Evolutionary conservation across 2,888 invertebrate genomes (phyloP), one percentile per base, ranked within the genome.

Genomic region (Caenorhabditis sp.): DNA sequence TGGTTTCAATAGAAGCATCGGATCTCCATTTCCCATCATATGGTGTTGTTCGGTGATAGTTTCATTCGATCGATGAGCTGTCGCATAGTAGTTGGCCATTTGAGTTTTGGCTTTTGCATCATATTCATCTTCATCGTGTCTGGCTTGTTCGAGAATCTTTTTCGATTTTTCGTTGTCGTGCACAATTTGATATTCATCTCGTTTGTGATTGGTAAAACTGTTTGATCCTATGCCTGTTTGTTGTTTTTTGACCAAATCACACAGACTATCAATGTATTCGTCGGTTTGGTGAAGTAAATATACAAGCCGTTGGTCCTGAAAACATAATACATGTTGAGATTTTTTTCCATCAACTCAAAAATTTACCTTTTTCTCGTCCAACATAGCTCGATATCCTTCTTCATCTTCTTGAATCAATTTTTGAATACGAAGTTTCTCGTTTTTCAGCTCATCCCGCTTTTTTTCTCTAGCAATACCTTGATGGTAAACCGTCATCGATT

Each of bases 331-430:
- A 27, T 26, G 7, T 50, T 26, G 1, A n/a, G 25, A 56, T 26
- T 8, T 26, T 20, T 2, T 8, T 53, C 21, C 4, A 8, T 50
- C 7, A n/a, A 50, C 23, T 21, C 8, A 20, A 36, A 21, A 27
- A n/a, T 7, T 20, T 17, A 63, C 63, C 91, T 99, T 99, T 92
- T 99, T 97, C 89, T 99, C 96, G 92, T 99, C 99, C 87, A 99
- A 97, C 63, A 99, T 92, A 89, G 97, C 97, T 80, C 97, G 92
- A 90, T 99, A 99, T 71, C 99, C 99, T 89, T 97, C 97, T 90
- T 99, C 99, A 90, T 99, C 99, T 89, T 99, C 97, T 49, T 96
- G 80, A 97, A 99, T 99, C 82, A 99, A 91, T 84, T 96, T 93
- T 78, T 95, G 91, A 95, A 99, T 95, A 91, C 99, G 94, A 89